Evolutionary conservation across 2,113 vertebrate species (phyloP).

Genomic region (Herpetotheres cachinnans): DNA sequence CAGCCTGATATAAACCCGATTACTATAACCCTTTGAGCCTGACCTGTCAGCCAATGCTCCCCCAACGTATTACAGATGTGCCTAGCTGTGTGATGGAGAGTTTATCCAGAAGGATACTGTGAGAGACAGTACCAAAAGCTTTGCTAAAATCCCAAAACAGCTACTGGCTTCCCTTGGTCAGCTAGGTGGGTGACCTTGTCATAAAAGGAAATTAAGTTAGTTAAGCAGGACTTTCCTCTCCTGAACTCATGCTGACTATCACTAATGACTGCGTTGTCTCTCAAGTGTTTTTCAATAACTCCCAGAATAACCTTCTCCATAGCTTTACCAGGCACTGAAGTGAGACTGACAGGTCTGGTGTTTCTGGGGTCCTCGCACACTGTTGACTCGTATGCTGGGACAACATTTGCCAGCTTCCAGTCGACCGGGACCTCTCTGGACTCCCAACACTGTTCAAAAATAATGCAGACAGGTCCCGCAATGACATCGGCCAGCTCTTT

Average conservation of each 20-base stretch:
- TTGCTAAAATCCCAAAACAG: not conserved
- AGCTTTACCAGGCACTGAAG: not conserved
- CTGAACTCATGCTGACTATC: not conserved
- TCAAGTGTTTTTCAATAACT: not conserved
- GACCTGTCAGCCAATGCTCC: not conserved
- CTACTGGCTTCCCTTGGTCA: not conserved
- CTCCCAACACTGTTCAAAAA: not conserved
- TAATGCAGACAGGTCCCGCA: not conserved
- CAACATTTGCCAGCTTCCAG: not conserved
- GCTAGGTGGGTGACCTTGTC: not conserved
- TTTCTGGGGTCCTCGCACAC: no score
- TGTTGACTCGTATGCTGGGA: no score
- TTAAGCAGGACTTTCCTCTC: not conserved
- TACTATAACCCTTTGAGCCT: not conserved
- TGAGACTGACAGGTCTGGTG: not conserved
- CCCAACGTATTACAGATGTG: not conserved
- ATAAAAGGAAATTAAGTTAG: not conserved
- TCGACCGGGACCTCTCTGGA: not conserved
- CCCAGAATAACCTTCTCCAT: not conserved
- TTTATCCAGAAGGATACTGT: not conserved
- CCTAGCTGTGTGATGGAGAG: not conserved
- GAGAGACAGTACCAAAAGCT: not conserved
- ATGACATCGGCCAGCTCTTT: not conserved
- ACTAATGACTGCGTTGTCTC: not conserved
- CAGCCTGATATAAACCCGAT: not conserved